Evolutionary conservation across 2,888 invertebrate species (phyloP).

Genomic region (Endomychus coccineus): DNA sequence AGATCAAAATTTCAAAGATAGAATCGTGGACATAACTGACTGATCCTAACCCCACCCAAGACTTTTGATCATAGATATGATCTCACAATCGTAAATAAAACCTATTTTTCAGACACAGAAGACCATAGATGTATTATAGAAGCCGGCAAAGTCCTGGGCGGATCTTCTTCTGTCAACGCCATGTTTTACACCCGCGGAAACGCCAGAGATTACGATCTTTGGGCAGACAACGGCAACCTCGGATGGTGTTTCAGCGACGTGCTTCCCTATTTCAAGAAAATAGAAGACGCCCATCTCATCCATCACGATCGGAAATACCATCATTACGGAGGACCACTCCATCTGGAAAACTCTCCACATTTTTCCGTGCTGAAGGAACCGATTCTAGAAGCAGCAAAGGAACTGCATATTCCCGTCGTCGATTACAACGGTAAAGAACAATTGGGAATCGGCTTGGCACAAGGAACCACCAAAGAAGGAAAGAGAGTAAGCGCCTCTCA

Average conservation of each 20-base stretch:
- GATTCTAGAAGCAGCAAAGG: slow-evolving; percentile 55
- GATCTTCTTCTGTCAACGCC: slow-evolving; percentile 70
- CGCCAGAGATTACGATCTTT: slow-evolving; percentile 65
- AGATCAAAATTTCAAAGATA: no score
- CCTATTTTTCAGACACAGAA: slow-evolving; percentile 11
- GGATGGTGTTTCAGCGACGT: slow-evolving; percentile 71
- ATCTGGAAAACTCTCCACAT: slow-evolving; percentile 42
- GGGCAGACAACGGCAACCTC: slow-evolving; percentile 63
- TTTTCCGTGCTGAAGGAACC: slow-evolving; percentile 20
- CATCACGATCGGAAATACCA: slow-evolving; percentile 50
- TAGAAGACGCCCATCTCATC: slow-evolving; percentile 62
- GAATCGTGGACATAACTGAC: no score
- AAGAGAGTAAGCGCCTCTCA: slow-evolving; percentile 59
- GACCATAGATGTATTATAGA: slow-evolving; percentile 30
- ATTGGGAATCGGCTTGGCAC: slow-evolving; percentile 55
- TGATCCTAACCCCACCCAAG: no score
- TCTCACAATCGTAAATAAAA: no score
- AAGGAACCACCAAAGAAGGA: slow-evolving; percentile 58
- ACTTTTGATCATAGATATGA: no score
- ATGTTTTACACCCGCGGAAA: slow-evolving; percentile 74
- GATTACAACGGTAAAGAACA: slow-evolving; percentile 59
- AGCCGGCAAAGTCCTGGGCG: slow-evolving; percentile 71
- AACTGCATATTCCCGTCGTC: slow-evolving; percentile 52
- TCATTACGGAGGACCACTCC: slow-evolving; percentile 50
- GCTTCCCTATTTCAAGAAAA: slow-evolving; percentile 68